Evolutionary conservation across 2,888 invertebrate species (phyloP).

Genomic region (Agrilus cyanescens): DNA sequence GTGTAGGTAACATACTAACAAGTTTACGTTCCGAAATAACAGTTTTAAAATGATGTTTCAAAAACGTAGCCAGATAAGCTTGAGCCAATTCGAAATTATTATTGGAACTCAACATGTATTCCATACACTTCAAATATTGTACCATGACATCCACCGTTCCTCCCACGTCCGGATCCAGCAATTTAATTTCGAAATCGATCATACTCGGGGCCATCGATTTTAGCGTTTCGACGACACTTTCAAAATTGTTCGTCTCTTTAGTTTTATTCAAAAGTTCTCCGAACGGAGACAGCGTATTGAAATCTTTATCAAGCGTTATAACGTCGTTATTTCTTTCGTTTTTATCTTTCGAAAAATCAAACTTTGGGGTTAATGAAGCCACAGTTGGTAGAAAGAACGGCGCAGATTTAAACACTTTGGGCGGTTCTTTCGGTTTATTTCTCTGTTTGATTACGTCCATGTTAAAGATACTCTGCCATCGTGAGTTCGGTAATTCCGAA

Average conservation of each 20-base stretch:
- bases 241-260: conserved; percentile 40
- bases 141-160: conserved; percentile 60
- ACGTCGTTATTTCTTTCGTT: conserved; percentile 35
- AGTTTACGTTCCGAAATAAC: conserved; percentile 46
- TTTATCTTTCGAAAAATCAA: conserved; percentile 49
- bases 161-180: conserved; percentile 60
- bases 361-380: conserved; percentile 68
- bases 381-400: conserved; percentile 95
- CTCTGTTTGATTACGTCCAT: conserved; percentile 75
- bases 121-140: conserved; percentile 66
- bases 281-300: conserved; percentile 57
- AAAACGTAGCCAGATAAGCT: conserved; percentile 76
- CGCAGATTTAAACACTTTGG: conserved; percentile 73
- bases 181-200: conserved; percentile 78
- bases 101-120: conserved; percentile 58
- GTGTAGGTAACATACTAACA: conserved; percentile 40
- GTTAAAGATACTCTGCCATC: conserved; percentile 46
- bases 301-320: conserved; percentile 43
- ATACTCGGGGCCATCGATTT: conserved; percentile 69
- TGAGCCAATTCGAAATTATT: conserved; percentile 82
- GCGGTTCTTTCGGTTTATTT: conserved; percentile 80
- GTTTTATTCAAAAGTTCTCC: conserved; percentile 50
- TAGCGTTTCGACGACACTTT: conserved; percentile 45
- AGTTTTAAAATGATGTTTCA: conserved; percentile 63
- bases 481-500: conserved; percentile 71